These are phyloP conservation scores for Rhineura floridana DNA, from an alignment of 2,113 vertebrate species.

Conservation along the genomic window DNA sequence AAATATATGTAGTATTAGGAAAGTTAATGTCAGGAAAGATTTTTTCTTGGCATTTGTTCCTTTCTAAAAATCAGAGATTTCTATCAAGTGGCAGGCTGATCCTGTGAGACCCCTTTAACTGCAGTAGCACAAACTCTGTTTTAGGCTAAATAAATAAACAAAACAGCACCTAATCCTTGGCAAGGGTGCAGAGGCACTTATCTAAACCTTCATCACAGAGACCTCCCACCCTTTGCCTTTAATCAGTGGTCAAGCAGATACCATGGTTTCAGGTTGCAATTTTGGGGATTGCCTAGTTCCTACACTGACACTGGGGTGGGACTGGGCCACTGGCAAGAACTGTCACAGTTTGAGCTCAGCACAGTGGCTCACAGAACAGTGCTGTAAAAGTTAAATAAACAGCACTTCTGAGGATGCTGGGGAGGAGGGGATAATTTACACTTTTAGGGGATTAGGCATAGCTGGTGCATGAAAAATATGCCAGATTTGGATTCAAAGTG, in stretches of 20 bases:
- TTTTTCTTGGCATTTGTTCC: conserved; percentile 41
- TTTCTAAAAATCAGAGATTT: conserved; percentile 27
- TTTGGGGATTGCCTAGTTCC: not conserved
- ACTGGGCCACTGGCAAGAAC: not conserved
- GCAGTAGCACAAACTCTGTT: not conserved
- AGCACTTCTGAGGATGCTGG: not conserved
- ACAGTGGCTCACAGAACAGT: not conserved
- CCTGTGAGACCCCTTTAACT: not conserved
- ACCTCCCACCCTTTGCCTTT: not conserved
- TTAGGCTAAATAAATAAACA: not conserved
- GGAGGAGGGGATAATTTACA: not conserved
- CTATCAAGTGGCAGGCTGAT: not conserved
- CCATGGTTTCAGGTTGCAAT: not conserved
- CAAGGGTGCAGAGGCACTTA: not conserved
- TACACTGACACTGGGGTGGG: not conserved
- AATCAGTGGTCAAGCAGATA: not conserved
- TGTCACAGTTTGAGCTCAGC: not conserved
- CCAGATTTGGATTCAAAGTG: not conserved
- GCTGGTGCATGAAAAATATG: not conserved
- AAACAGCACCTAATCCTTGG: not conserved
- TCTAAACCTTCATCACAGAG: not conserved
- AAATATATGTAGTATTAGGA: conserved; percentile 21
- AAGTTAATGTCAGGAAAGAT: conserved; percentile 48
- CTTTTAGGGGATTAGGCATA: not conserved
- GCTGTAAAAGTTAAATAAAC: not conserved